Conservation (phyloP, 1,140 invertebrate genomes). For the Conus betulinus region DNA sequence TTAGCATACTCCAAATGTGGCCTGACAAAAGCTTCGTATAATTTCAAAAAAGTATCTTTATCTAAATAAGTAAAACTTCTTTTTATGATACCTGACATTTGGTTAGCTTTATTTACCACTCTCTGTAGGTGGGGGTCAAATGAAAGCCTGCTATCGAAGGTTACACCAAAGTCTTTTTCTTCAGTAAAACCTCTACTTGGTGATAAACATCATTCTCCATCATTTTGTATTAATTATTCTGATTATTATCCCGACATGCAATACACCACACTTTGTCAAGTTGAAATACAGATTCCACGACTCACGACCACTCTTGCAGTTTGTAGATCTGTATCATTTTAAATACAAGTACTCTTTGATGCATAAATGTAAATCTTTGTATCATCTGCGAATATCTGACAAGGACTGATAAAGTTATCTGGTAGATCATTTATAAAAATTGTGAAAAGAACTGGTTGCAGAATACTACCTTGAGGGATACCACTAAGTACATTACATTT, state of each 20-base stretch:
- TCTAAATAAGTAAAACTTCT: too few species aligned
- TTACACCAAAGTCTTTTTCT: too few species aligned
- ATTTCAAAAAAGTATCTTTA: too few species aligned
- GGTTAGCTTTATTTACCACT: too few species aligned
- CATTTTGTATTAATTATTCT: neutral
- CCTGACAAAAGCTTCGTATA: too few species aligned
- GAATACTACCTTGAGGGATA: neutral
- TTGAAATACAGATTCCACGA: neutral
- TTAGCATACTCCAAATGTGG: too few species aligned
- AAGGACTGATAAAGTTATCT: neutral
- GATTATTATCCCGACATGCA: neutral
- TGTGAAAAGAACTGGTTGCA: neutral
- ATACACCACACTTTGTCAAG: neutral
- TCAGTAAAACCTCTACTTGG: too few species aligned
- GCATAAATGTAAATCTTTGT: neutral
- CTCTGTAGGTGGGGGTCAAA: neutral
- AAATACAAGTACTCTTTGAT: neutral
- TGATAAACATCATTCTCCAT: too few species aligned
- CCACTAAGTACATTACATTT: neutral
- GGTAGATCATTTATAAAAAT: constrained; percentile 17
- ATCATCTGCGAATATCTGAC: neutral
- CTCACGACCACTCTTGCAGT: neutral
- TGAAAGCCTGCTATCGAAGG: too few species aligned
- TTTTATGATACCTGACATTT: too few species aligned
- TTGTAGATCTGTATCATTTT: neutral